Conservation (phyloP, 2,797 vertebrate species). For the Stomatorhinus walkeri region DNA sequence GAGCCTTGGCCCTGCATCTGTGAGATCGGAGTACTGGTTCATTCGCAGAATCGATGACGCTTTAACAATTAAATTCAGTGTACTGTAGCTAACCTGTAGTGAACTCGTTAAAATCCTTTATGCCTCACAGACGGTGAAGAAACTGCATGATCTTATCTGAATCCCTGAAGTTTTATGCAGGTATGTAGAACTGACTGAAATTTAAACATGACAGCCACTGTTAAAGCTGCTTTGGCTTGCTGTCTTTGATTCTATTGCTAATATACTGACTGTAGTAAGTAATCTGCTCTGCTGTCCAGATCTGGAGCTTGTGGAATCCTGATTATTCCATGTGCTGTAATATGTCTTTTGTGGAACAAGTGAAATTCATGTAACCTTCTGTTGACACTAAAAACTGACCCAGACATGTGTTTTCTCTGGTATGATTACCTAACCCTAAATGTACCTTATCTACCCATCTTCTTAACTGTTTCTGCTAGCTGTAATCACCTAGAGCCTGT, state of each 20-base stretch:
- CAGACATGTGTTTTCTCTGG: not conserved
- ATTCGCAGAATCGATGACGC: not conserved
- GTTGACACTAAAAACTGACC: not conserved
- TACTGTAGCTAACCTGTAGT: not conserved
- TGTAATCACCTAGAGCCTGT: not conserved
- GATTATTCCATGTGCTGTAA: not conserved
- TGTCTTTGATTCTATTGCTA: not conserved
- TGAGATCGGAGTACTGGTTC: not conserved
- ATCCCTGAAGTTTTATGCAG: not conserved
- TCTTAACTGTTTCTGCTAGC: not conserved
- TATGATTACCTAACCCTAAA: not conserved
- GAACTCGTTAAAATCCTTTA: not conserved
- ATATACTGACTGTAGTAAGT: not conserved
- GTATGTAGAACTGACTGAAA: not conserved
- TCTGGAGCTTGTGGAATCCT: not conserved
- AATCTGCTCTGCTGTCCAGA: not conserved
- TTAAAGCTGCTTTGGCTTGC: not conserved
- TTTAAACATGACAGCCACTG: not conserved
- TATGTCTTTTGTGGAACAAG: not conserved
- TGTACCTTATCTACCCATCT: not conserved
- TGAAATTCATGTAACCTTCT: not conserved
- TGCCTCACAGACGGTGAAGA: slow-evolving; percentile 3
- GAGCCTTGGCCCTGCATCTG: not conserved
- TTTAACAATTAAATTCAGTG: not conserved
- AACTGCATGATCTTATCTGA: not conserved